Percentiles rank a stretch among this genome's conserved stretches.
Evolutionary conservation across 2,797 vertebrate genomes (phyloP).

Genomic region (Triplophysa bombifrons): DNA sequence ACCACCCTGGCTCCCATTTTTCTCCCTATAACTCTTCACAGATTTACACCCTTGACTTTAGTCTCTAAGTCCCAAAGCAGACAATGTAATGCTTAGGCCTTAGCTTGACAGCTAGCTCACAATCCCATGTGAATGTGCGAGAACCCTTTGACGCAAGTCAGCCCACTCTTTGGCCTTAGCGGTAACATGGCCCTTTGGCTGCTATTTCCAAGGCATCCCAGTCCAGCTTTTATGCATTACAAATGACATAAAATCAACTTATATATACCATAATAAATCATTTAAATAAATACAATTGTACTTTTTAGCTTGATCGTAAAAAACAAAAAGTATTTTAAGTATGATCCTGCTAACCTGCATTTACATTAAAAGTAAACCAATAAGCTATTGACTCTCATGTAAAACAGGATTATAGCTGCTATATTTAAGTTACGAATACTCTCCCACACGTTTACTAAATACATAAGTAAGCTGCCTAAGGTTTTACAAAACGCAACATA

Average conservation of each 20-base stretch:
- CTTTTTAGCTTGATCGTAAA: not conserved
- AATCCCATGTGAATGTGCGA: not conserved
- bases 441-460: not conserved
- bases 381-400: not conserved
- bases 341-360: not conserved
- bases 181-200: not conserved
- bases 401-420: not conserved
- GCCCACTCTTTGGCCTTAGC: not conserved
- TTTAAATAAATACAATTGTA: not conserved
- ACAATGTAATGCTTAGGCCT: slow-evolving; percentile 1
- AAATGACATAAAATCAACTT: not conserved
- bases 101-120: not conserved
- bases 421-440: not conserved
- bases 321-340: too few species aligned
- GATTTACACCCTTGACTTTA: slow-evolving; percentile 16
- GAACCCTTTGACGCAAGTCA: not conserved
- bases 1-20: slow-evolving; percentile 4
- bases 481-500: not conserved
- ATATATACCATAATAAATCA: not conserved
- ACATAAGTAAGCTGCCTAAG: not conserved
- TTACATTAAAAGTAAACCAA: not conserved
- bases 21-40: not conserved
- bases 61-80: not conserved
- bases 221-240: not conserved
- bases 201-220: not conserved